A percentile compares a stretch with the other conserved stretches of the same genome.
Conservation (phyloP, 2,888 invertebrate species). For the Hydraecia micacea region DNA sequence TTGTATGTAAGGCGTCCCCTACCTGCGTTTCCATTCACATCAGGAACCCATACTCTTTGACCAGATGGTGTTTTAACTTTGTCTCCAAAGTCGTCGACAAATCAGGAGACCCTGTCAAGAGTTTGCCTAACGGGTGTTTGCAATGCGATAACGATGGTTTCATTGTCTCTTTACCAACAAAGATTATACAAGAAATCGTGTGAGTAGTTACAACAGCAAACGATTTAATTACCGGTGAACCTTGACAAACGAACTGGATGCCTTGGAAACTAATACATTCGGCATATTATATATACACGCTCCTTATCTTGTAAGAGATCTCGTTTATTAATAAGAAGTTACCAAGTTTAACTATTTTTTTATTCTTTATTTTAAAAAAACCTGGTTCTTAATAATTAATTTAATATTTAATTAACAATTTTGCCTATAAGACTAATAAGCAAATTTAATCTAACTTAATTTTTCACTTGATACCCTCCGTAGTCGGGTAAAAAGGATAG, state of each 20-base stretch:
- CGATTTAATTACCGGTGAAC: conserved; percentile 32
- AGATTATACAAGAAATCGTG: neutral
- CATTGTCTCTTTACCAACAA: neutral
- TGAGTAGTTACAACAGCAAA: neutral
- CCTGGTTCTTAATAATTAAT: too few relatives aligned
- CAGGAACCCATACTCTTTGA: neutral
- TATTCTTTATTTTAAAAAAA: too few relatives aligned
- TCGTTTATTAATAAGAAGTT: neutral
- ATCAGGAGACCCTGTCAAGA: neutral
- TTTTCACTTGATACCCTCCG: too few relatives aligned
- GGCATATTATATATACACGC: conserved; percentile 38
- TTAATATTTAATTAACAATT: too few relatives aligned
- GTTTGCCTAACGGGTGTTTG: neutral
- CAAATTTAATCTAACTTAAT: too few relatives aligned
- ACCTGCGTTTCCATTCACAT: too few relatives aligned
- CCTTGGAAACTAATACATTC: conserved; percentile 33
- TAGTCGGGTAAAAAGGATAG: too few relatives aligned
- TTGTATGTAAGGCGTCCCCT: too few relatives aligned
- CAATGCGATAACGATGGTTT: neutral
- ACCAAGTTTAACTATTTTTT: neutral
- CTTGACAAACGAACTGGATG: conserved; percentile 42
- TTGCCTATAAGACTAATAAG: too few relatives aligned
- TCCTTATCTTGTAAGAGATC: conserved; percentile 41
- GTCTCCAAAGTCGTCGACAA: neutral
- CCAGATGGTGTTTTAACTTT: neutral